Evolutionary conservation across 1,140 invertebrate genomes (phyloP).

Genomic region (Diorhabda elongata): DNA sequence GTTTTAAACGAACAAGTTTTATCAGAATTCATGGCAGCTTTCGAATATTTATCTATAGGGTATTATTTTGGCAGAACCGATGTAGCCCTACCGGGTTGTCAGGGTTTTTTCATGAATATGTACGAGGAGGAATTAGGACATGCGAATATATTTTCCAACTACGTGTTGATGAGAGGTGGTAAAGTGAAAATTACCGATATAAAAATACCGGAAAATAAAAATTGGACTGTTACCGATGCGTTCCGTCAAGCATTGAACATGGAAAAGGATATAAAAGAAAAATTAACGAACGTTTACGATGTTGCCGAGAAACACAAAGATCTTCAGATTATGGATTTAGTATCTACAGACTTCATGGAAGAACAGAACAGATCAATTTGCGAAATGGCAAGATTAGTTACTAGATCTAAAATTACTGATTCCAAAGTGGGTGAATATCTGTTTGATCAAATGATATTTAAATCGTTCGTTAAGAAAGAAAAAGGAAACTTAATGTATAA

Average conservation of each 20-base stretch:
- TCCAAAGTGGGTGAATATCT: constrained; percentile 32
- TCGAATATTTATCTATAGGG: constrained; percentile 78
- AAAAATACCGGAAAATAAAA: constrained; percentile 53
- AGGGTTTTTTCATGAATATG: constrained; percentile 66
- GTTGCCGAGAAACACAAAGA: constrained; percentile 63
- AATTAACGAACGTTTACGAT: constrained; percentile 54
- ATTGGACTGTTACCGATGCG: constrained; percentile 65
- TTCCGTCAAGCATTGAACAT: constrained; percentile 64
- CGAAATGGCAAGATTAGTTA: constrained; percentile 28
- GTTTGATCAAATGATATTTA: constrained; percentile 36
- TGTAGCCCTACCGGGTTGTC: constrained; percentile 68
- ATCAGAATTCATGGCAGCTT: constrained; percentile 78
- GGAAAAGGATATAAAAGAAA: constrained; percentile 72
- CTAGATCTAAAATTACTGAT: constrained; percentile 27
- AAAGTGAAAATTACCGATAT: constrained; percentile 55
- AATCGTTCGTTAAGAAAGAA: constrained; percentile 27
- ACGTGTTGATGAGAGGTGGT: constrained; percentile 78
- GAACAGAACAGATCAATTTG: constrained; percentile 51
- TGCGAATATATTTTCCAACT: constrained; percentile 69
- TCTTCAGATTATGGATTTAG: constrained; percentile 63
- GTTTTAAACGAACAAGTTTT: constrained; percentile 83
- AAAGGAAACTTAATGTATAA: constrained; percentile 28
- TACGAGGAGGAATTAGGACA: constrained; percentile 75
- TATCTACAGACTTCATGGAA: constrained; percentile 64
- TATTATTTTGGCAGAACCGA: constrained; percentile 76